A percentile compares a stretch with the other conserved stretches of the same genome.
Evolutionary conservation across 1,140 invertebrate species (phyloP).

Genomic region (Hormaphis cornu): DNA sequence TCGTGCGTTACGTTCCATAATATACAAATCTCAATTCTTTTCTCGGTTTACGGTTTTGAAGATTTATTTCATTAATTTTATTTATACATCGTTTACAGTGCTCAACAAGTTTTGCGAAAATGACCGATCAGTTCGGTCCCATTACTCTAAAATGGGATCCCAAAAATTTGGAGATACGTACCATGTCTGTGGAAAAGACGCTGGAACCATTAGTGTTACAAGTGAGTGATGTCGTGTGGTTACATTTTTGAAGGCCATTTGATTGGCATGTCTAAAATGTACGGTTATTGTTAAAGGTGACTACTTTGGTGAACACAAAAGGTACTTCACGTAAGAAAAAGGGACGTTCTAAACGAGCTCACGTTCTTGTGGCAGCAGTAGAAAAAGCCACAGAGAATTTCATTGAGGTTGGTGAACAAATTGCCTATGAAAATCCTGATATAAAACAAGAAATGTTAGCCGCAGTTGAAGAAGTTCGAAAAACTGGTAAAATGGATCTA

Average conservation of each 20-base stretch:
- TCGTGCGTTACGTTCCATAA: background rate
- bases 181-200: constrained; percentile 95
- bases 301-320: constrained; percentile 93
- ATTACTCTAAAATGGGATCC: constrained; percentile 85
- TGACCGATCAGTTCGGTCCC: constrained; percentile 55
- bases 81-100: too few relatives aligned
- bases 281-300: constrained; percentile 49
- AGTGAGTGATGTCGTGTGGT: constrained; percentile 47
- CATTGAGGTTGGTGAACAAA: constrained; percentile 88
- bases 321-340: constrained; percentile 95
- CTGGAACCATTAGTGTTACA: constrained; percentile 91
- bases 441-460: constrained; percentile 93
- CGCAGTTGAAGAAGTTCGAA: constrained; percentile 86
- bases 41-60: too few relatives aligned
- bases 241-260: background rate
- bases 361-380: constrained; percentile 88
- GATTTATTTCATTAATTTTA: too few relatives aligned
- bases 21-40: background rate
- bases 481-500: constrained; percentile 56
- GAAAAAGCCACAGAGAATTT: constrained; percentile 96
- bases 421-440: constrained; percentile 93
- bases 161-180: constrained; percentile 92
- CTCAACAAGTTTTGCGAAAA: background rate
- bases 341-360: constrained; percentile 90
- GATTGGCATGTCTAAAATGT: background rate